Evolutionary conservation across 2,113 vertebrate species (phyloP).

Genomic region (Malaclemys terrapin): DNA sequence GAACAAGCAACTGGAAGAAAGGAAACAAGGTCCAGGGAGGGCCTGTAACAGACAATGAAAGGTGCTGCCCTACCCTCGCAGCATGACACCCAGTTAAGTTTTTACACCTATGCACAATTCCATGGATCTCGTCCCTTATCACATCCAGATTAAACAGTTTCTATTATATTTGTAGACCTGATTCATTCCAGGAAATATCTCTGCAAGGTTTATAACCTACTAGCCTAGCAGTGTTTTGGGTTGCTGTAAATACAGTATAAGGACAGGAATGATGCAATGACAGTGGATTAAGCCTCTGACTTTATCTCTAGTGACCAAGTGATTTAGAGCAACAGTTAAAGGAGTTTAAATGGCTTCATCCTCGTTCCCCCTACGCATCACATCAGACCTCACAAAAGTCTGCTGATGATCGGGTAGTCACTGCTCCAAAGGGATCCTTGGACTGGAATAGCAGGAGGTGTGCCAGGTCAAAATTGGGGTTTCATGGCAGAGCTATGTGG

Average conservation of each 20-base stretch:
- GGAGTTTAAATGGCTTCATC: not conserved
- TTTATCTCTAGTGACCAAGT: not conserved
- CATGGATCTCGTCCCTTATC: fast-evolving
- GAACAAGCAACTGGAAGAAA: not conserved
- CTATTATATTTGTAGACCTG: fast-evolving
- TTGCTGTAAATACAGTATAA: fast-evolving
- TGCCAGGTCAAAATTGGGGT: not conserved
- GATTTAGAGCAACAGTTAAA: not conserved
- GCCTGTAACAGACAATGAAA: not conserved
- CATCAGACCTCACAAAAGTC: not conserved
- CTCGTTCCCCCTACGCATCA: fast-evolving
- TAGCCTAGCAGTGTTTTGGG: not conserved
- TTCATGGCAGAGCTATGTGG: not conserved
- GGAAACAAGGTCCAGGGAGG: not conserved
- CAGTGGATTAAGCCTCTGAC: not conserved
- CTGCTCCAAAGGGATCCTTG: not conserved
- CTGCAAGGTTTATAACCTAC: fast-evolving
- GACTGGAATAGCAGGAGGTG: not conserved
- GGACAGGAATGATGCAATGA: not conserved
- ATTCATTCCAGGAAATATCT: not conserved
- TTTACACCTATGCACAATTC: not conserved
- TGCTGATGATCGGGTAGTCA: fast-evolving
- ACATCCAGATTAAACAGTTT: not conserved
- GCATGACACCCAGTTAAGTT: not conserved
- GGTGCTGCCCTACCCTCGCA: not conserved